Base-by-base conservation (phyloP, 2,888 invertebrate genomes). In the Nymphalis urticae region DNA sequence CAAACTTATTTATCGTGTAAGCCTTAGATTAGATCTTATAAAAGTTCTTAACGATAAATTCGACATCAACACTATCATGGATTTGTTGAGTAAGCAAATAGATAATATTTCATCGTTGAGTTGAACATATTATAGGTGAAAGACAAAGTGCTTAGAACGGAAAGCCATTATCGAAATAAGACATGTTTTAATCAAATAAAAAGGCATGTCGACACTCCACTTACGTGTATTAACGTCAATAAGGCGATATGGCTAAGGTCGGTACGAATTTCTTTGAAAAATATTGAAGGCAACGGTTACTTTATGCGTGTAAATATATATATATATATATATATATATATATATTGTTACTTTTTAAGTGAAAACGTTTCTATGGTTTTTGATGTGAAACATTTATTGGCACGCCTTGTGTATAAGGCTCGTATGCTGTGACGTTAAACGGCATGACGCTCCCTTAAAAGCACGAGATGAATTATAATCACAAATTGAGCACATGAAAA, bases 171-270 rank as follows among this genome's bases (percentile, higher is more conserved):
- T 74, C 75, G 70, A 64, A 72, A 75, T 72, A 74, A 72, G 74
- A 70, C 70, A 68, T 63, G 63, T 71, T 73, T 75, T 76, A 77
- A 77, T 77, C 76, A 74, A 69, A 73, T 72, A 76, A 75, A 75
- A 73, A 71, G 72, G 70, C 69, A 71, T 59, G 73, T 64, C 67
- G 69, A 70, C 72, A 60, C 69, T 68, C 70, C 74, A 74, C 76
- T 75, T 75, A 72, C 69, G 63, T 70, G 71, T 74, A 76, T 77
- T 76, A 73, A 69, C 66, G 72, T 50, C 70, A 68, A 73, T 76
- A 72, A 69, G 58, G 53, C 59, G 65, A 73, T 67, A 69, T 54
- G 58, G 62, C 62, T 67, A 36, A 62, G 67, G 62, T 56, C 36
- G 67, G 21, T 21, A 10, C 19, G 53, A 36, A n/a, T 62, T 42